Base-by-base conservation (phyloP, 2,797 vertebrate species). In the Falco naumanni region DNA sequence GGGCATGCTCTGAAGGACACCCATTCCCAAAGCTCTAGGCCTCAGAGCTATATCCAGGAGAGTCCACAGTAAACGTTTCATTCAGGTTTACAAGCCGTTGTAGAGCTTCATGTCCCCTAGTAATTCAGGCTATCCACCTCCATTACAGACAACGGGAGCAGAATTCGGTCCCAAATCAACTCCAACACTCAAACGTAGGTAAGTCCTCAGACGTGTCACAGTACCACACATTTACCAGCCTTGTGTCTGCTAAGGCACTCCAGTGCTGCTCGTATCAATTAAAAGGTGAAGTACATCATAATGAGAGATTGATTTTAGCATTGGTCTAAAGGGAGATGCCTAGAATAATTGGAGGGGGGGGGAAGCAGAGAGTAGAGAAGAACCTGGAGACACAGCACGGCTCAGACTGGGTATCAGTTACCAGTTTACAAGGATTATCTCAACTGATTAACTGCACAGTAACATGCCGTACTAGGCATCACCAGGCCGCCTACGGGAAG, bases 371-470 rank as follows among this genome's bases (percentile, higher is more conserved):
- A 56, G 26, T 1, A 0, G 45, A 84, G 60, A 86, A 41, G 76
- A 76, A 66, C n/a, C 74, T n/a, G 13, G 68, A 74, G 65, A 65
- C 18, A 18, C 88, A 43, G 43, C 41, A 11, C 4, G 29, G 84
- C 61, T 95, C 72, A 31, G 84, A 74, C 87, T 24, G 31, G 94
- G 79, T 97, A 96, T 98, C 97, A 80, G 90, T 97, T 97, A 95
- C 96, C 65, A 81, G 90, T 95, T 97, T 89, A 95, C 92, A 71
- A 79, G 96, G 96, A 97, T 98, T 97, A 97, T 79, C 94, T 95
- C 95, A 60, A 77, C 90, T 16, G 87, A 97, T 97, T 96, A 97
- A 94, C 95, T 56, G 53, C 95, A 90, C n/a, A 48, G 97, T 98
- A 97, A 97, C 97, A 97, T 81, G 91, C 96, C 34, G 87, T 98